A percentile compares a stretch with the other conserved stretches of the same genome.
These are phyloP conservation scores for Corythoichthys haematopterus DNA, from an alignment of 2,113 vertebrate species.

Conservation along the genomic window DNA sequence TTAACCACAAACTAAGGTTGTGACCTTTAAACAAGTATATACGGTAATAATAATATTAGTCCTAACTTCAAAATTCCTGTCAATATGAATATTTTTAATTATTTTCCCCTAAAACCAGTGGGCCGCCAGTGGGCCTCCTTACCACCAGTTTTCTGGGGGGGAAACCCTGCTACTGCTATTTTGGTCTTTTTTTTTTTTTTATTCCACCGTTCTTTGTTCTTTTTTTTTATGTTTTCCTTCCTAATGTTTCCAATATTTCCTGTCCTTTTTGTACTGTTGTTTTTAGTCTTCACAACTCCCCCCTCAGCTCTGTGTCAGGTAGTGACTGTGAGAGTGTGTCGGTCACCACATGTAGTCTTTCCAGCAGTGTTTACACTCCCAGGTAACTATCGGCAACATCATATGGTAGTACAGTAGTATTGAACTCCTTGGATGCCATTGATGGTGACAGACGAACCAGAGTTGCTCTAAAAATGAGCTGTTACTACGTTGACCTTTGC, in stretches of 20 bases:
- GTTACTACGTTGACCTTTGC: too few species aligned
- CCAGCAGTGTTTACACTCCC: constrained; percentile 83
- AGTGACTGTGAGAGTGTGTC: constrained; percentile 90
- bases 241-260: constrained; percentile 18
- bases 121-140: too few species aligned
- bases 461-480: too few species aligned
- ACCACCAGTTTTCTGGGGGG: too few species aligned
- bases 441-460: too few species aligned
- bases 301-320: constrained; percentile 84
- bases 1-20: too few species aligned
- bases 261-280: constrained; percentile 31
- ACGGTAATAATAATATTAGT: too few species aligned
- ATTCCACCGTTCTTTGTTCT: constrained; percentile 11
- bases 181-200: constrained; percentile 17
- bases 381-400: constrained; percentile 73
- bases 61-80: too few species aligned
- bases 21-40: too few species aligned
- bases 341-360: constrained; percentile 90
- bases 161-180: background rate
- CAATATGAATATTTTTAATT: too few species aligned
- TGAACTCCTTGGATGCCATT: background rate
- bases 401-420: background rate
- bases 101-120: too few species aligned
- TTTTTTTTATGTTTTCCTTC: constrained; percentile 24
- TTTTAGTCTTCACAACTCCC: constrained; percentile 82